These are phyloP conservation scores for Myotis planiceps DNA, from an alignment of 2,797 vertebrate genomes.

Conservation along the genomic window DNA sequence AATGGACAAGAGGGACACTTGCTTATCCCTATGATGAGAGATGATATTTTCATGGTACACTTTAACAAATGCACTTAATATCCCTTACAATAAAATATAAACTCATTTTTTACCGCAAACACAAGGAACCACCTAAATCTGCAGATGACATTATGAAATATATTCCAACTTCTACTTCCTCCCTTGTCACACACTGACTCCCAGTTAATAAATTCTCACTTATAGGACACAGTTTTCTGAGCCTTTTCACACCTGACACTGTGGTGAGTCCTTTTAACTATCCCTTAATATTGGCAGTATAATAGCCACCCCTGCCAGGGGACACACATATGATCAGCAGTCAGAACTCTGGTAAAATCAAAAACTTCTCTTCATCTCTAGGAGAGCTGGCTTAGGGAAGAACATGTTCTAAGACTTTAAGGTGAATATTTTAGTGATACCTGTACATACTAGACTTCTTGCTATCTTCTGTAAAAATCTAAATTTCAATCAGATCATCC, in stretches of 20 bases:
- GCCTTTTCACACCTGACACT: not conserved
- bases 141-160: not conserved
- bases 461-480: constrained; percentile 44
- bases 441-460: constrained; percentile 46
- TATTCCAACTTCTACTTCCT: not conserved
- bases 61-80: not conserved
- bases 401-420: constrained; percentile 21
- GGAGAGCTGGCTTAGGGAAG: constrained; percentile 38
- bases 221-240: constrained; percentile 38
- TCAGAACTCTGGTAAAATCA: constrained; percentile 38
- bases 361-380: constrained; percentile 59
- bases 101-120: not conserved
- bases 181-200: not conserved
- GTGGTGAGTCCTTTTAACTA: not conserved
- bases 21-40: not conserved
- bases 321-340: not conserved
- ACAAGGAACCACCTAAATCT: not conserved
- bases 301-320: not conserved
- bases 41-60: not conserved
- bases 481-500: constrained; percentile 31
- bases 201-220: not conserved
- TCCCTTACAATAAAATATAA: not conserved
- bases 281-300: not conserved
- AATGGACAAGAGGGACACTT: not conserved
- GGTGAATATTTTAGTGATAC: constrained; percentile 60